These are phyloP conservation scores for Metacarcinus magister DNA, from an alignment of 2,888 invertebrate species.

Conservation along the genomic window DNA sequence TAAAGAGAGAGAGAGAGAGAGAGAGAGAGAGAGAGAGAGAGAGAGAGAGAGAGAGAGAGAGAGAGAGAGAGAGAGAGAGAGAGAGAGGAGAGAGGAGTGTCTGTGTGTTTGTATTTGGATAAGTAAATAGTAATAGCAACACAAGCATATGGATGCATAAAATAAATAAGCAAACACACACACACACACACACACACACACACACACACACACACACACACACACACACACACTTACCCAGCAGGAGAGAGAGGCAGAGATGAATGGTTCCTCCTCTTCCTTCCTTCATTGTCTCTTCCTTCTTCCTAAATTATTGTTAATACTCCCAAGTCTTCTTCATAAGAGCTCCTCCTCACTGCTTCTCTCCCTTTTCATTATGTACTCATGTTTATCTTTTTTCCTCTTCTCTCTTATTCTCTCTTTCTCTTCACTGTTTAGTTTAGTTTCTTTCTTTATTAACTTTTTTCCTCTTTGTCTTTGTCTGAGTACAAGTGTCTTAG, in stretches of 20 bases:
- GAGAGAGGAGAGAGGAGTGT: not conserved
- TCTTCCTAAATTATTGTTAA: not conserved
- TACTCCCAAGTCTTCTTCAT: not conserved
- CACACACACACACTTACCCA: not conserved
- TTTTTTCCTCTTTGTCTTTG: no score
- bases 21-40: not conserved
- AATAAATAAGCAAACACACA: not conserved
- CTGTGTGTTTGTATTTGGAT: not conserved
- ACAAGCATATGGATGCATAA: not conserved
- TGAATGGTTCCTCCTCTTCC: not conserved
- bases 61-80: not conserved
- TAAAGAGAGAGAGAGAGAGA: not conserved
- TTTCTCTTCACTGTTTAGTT: not conserved
- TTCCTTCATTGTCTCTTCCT: slow-evolving; percentile 36
- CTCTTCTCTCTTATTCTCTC: not conserved
- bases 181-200: not conserved
- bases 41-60: not conserved
- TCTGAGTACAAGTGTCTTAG: no score
- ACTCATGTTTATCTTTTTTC: not conserved
- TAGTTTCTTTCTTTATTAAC: no score
- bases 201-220: not conserved
- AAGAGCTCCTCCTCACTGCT: not conserved
- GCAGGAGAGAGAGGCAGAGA: slow-evolving; percentile 11
- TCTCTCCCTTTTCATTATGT: not conserved
- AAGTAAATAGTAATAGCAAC: no score